Evolutionary conservation across 2,888 invertebrate genomes (phyloP), one percentile per base, ranked within the genome.

Genomic region (Ichneumoninae sp.): DNA sequence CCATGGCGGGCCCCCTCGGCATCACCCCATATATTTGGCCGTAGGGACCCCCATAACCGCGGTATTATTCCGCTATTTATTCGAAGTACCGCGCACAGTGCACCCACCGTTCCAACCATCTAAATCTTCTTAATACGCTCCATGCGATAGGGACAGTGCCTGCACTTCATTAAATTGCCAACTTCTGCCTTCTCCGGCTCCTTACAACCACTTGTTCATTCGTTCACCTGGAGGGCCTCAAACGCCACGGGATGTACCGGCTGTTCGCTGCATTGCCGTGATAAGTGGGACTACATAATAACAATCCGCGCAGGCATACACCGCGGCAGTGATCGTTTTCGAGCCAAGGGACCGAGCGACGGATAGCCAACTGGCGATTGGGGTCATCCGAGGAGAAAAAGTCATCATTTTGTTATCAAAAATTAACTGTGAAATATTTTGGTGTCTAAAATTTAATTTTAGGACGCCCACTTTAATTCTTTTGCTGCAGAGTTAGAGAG

Each of bases 1-100:
- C 91, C 91, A 91, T 91, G 91, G 91, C 73, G 91, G 89, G 87
- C 75, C 85, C 89, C 80, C 33, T 75, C 86, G 85, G 88, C 90
- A 90, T 91, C 91, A 91, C 91, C 92, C 91, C 91, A 91, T 92
- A 91, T 90, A 90, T 92, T 91, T 89, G 88, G 89, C 87, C 87
- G 88, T 88, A 86, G 87, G 85, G 89, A 89, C 87, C 87, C 30
- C 89, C 88, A 89, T 91, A 91, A 91, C 90, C 91, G 88, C 88
- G 89, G 91, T 90, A 92, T 92, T 92, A 92, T 92, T 92, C 90
- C 86, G 89, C 89, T 91, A 91, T 92, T 92, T 92, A 92, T 92
- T 91, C 87, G 88, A 63, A 88, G 89, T 89, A 83, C 87, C 86
- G 87, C 88, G 36, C 30, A 76, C 36, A 16, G 57, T 26, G 71